Evolutionary conservation across 1,140 invertebrate genomes (phyloP), one percentile per base, ranked within the genome.

Genomic region (Cylas formicarius): DNA sequence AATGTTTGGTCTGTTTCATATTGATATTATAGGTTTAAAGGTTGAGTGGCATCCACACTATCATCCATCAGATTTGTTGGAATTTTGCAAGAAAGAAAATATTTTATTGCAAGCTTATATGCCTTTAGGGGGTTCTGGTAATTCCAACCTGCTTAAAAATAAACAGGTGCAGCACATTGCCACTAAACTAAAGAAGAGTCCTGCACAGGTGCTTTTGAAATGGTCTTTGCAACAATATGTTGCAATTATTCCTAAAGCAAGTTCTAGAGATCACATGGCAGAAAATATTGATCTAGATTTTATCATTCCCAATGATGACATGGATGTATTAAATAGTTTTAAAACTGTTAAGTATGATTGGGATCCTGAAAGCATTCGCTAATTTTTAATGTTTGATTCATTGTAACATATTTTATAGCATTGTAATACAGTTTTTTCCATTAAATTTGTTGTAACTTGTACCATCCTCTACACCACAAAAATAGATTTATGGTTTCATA

Each of bases 41-140:
- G 76, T 89, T 23, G 86, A 91, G 65, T 81, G 78, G 61, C 85
- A 90, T 70, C 84, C 82, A 1, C 80, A 83, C 57, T 82, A 77
- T 57, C 73, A 72, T 36, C 81, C 88, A 58, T 58, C 67, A 4
- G 71, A 77, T 13, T 60, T 91, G 10, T 60, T 76, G 14, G 50
- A 74, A 11, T 81, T 78, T 54, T 90, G 86, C 58, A 65, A 72
- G 27, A 53, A 74, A 21, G 66, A 82, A 46, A 70, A 72, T 2
- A 88, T 90, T 50, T 62, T 78, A 20, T 54, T 90, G 3, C 84
- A 86, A 67, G 85, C 84, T 4, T 90, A 90, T 63, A 79, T 77
- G 20, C 84, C 86, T 1, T 67, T 91, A 31, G 86, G 85, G 14
- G 81, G 82, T 1, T 78, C 76, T 1, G 63, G 65, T 16, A 69